Base-by-base conservation (phyloP, 2,113 vertebrate species). In the Forbesichthys papilliferus region DNA sequence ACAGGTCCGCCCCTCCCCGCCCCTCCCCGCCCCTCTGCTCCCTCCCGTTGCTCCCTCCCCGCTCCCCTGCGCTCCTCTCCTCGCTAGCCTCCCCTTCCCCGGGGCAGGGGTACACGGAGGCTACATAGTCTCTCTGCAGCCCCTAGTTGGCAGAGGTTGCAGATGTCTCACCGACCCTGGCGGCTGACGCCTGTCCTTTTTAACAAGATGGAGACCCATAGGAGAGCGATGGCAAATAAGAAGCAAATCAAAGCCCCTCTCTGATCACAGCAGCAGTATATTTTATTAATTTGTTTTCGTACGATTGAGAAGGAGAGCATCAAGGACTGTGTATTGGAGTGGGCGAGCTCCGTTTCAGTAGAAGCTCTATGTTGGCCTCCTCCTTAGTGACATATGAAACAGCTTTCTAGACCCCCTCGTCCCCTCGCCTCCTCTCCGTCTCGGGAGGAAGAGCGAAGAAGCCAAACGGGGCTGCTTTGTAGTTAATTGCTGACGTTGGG, bases 141-240 rank as follows among this genome's bases (percentile, higher is more conserved):
- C 63, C 27, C 20, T 20, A 20, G 20, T 71, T 20, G 65, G 62
- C 66, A 71, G 76, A 88, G 83, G 85, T 80, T 86, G 79, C 69
- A 77, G 76, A 88, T 89, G 87, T 90, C 68, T 65, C 61, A 53
- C 60, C 20, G 20, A 20, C 1, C 1, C 57, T 61, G 69, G 18
- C 49, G 27, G 48, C 54, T 0, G 71, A 75, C 36, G 49, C 59
- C 9, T 18, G 58, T 49, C 68, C 14, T 74, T 76, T 76, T 71
- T 27, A 27, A 68, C 82, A 66, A 64, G 71, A 59, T 33, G 61
- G 64, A 78, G 78, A 57, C 14, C 60, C 58, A 53, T 0, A 33
- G 56, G 64, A 14, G 4, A 9, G 14, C 33, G 9, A 34, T 52
- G 63, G 52, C 49, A 48, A 20, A 58, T 34, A 27, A 13, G 66